These are phyloP conservation scores for Labeo calbasu DNA, from an alignment of 2,797 vertebrate genomes.

Conservation along the genomic window DNA sequence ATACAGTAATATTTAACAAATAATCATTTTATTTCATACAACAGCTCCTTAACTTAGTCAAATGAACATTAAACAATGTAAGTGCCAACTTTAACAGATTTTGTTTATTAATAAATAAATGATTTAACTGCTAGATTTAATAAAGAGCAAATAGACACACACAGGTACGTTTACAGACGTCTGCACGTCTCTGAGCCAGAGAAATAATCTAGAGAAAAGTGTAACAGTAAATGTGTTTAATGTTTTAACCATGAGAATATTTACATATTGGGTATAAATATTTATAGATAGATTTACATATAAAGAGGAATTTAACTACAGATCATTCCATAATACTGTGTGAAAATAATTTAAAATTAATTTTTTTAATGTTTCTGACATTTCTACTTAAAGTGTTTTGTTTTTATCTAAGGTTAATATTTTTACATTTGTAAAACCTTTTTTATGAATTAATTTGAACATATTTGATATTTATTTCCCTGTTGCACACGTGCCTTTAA, in stretches of 20 bases:
- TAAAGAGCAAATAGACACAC: not conserved
- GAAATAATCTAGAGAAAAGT: not conserved
- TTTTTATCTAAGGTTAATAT: conserved; percentile 2
- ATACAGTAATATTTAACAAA: not conserved
- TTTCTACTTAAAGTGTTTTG: conserved; percentile 9
- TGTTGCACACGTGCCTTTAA: conserved; percentile 56
- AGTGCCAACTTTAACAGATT: not conserved
- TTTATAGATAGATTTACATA: not conserved
- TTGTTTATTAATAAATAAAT: not conserved
- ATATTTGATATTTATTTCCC: conserved; percentile 46
- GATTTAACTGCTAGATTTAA: not conserved
- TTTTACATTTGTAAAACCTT: conserved; percentile 19
- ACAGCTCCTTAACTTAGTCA: not conserved
- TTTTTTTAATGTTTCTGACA: not conserved
- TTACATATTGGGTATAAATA: not conserved
- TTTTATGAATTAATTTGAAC: conserved; percentile 4
- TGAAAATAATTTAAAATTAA: not conserved
- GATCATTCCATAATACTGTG: conserved; percentile 19
- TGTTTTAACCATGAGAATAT: not conserved
- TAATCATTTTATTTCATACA: not conserved
- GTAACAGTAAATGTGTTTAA: not conserved
- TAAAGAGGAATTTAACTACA: conserved; percentile 19
- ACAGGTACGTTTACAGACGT: not conserved
- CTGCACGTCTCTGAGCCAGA: not conserved
- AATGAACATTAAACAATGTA: not conserved